These are phyloP conservation scores for Microtus ochrogaster DNA, from an alignment of 2,113 vertebrate genomes.

Conservation along the genomic window DNA sequence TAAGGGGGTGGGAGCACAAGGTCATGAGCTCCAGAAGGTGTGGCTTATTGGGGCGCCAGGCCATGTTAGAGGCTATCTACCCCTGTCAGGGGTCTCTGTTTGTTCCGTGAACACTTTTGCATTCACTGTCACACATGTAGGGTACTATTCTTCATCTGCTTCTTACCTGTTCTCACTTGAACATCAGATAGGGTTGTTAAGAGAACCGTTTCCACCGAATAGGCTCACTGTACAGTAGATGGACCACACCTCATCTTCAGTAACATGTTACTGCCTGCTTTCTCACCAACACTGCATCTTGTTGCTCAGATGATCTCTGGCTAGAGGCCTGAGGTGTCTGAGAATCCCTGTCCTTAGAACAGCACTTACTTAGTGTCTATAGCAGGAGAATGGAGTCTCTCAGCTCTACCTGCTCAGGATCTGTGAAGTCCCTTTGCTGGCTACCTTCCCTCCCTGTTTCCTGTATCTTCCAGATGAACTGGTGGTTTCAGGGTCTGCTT, in stretches of 20 bases:
- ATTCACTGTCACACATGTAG: not conserved
- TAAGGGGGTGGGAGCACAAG: too few species aligned
- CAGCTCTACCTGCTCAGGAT: not conserved
- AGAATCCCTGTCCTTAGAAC: not conserved
- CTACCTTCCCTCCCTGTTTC: not conserved
- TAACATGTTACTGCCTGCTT: not conserved
- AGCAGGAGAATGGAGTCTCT: not conserved
- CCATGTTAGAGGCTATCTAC: not conserved
- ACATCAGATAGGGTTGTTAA: not conserved
- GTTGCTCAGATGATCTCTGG: not conserved
- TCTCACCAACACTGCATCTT: not conserved
- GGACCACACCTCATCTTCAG: not conserved
- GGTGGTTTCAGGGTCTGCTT: not conserved
- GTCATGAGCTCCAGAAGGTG: not conserved
- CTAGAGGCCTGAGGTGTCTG: not conserved
- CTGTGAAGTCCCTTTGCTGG: not conserved
- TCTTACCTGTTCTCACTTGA: not conserved
- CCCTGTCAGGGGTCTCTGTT: not conserved
- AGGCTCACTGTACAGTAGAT: too few species aligned
- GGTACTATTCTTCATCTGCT: not conserved
- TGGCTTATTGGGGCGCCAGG: too few species aligned
- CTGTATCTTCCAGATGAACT: not conserved
- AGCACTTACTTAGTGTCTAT: not conserved
- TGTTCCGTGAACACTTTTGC: not conserved
- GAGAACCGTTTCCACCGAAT: not conserved